Percentiles rank a stretch among this genome's conserved stretches.
Evolutionary conservation across 2,888 invertebrate species (phyloP).

Genomic region (Autographa gamma): DNA sequence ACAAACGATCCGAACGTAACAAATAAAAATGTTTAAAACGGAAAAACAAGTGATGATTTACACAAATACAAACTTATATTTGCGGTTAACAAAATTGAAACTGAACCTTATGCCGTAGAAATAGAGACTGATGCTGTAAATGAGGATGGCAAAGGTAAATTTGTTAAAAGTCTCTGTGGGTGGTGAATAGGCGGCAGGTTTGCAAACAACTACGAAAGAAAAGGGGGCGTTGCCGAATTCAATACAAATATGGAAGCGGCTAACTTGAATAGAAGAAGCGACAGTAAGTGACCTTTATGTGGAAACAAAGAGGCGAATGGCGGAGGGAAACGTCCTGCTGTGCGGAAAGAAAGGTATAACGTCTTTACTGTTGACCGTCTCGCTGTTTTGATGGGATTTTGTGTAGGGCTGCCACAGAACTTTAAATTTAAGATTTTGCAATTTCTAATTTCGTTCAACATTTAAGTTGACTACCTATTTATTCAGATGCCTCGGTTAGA

Average conservation of each 20-base stretch:
- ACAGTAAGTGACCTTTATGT: slow-evolving; percentile 80
- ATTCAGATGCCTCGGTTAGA: no score
- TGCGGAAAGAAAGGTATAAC: slow-evolving; percentile 71
- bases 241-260: slow-evolving; percentile 74
- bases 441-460: no score
- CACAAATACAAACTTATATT: slow-evolving; percentile 50
- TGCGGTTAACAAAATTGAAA: slow-evolving; percentile 41
- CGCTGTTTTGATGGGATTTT: slow-evolving; percentile 65
- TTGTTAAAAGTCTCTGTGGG: slow-evolving; percentile 75
- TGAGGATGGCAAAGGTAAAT: slow-evolving; percentile 30
- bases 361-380: slow-evolving; percentile 82
- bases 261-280: slow-evolving; percentile 73
- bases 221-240: slow-evolving; percentile 73
- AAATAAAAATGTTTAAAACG: slow-evolving; percentile 75
- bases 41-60: slow-evolving; percentile 74
- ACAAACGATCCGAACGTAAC: slow-evolving; percentile 77
- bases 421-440: no score
- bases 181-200: slow-evolving; percentile 84
- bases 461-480: no score
- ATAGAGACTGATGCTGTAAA: slow-evolving; percentile 20
- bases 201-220: slow-evolving; percentile 82
- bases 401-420: slow-evolving; percentile 67
- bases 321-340: slow-evolving; percentile 81
- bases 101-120: slow-evolving; percentile 43
- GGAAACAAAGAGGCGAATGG: slow-evolving; percentile 72